phyloP scores from a whole-genome alignment of 2,113 vertebrate species.

The Rattus rattus region DNA sequence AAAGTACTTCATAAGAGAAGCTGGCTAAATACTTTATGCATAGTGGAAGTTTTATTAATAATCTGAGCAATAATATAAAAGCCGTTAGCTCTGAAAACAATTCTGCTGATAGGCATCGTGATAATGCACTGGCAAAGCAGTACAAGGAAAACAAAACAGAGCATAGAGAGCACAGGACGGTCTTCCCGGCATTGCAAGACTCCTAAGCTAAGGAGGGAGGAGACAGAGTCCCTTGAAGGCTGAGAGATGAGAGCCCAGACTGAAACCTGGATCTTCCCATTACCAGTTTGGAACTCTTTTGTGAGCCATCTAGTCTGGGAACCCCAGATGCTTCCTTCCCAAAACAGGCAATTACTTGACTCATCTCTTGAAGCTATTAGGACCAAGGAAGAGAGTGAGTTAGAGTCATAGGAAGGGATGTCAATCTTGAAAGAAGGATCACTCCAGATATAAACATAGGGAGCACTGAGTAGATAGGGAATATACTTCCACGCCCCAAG shows the following conservation, averaged over 20 bases:
- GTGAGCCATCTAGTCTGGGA: not conserved
- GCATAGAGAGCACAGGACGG: not conserved
- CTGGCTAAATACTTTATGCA: conserved; percentile 36
- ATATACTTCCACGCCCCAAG: not conserved
- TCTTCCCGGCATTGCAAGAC: no score
- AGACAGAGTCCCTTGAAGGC: accelerated
- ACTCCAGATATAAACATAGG: not conserved
- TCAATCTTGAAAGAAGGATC: not conserved
- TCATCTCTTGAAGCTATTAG: not conserved
- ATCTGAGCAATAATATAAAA: conserved; percentile 5
- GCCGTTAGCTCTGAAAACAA: conserved; percentile 44
- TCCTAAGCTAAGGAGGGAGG: accelerated
- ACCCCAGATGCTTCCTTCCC: not conserved
- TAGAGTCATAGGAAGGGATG: not conserved
- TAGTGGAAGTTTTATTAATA: conserved; percentile 38
- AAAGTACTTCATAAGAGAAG: conserved; percentile 43
- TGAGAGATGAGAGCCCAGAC: not conserved
- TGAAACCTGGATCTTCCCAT: not conserved
- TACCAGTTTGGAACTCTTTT: not conserved
- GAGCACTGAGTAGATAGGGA: not conserved
- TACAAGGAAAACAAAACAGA: not conserved
- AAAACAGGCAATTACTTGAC: not conserved
- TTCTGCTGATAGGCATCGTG: not conserved
- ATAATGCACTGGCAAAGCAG: not conserved
- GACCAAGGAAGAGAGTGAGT: not conserved